phyloP scores from a whole-genome alignment of 2,797 vertebrate genomes.

The Sandelia bainsii region DNA sequence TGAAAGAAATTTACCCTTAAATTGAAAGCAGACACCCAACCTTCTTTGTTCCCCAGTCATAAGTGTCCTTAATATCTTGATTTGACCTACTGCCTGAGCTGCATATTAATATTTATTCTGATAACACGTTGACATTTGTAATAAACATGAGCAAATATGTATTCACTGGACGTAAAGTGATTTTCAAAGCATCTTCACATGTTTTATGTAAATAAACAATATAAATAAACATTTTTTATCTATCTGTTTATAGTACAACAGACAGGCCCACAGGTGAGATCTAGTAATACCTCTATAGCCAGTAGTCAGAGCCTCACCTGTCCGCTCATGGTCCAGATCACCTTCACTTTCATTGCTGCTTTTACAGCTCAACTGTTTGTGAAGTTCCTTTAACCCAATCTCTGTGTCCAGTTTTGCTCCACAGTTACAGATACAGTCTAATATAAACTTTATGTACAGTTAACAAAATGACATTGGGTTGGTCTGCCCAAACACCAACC shows the following conservation, averaged over 20 bases:
- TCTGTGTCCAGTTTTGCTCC: neutral
- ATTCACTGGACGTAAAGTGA: neutral
- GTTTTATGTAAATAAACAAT: too few species aligned
- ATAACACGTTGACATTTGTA: neutral
- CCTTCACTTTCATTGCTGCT: too few species aligned
- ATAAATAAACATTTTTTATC: neutral
- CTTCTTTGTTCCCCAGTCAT: constrained; percentile 8
- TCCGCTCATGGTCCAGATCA: too few species aligned
- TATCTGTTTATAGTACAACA: neutral
- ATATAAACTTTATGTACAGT: neutral
- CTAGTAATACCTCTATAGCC: too few species aligned
- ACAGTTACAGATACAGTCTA: neutral
- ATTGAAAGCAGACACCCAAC: constrained; percentile 35
- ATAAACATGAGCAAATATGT: neutral
- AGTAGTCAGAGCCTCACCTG: too few species aligned
- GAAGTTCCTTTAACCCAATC: too few species aligned
- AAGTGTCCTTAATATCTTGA: constrained; percentile 21
- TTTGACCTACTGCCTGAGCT: constrained; percentile 30
- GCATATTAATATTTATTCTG: constrained; percentile 13
- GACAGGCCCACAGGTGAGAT: neutral
- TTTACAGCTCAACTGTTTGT: too few species aligned
- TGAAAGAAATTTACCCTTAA: constrained; percentile 42
- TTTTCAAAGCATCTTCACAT: constrained; percentile 5
- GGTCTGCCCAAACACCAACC: constrained; percentile 75
- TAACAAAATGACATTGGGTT: neutral